Evolutionary conservation across 2,888 invertebrate species (phyloP).

Genomic region (Aphelenchoides bicaudatus): DNA sequence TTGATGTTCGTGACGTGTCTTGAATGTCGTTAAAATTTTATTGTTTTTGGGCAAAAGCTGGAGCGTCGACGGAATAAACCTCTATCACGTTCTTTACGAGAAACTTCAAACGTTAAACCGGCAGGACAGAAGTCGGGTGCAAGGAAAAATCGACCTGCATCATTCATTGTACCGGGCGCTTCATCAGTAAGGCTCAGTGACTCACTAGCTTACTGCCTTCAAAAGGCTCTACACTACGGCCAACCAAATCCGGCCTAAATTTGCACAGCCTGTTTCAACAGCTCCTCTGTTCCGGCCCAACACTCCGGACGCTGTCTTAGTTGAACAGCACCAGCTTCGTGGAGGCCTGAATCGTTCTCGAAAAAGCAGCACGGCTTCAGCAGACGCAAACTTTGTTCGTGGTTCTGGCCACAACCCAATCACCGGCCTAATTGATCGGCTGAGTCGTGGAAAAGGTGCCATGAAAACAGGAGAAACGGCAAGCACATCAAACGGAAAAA

Average conservation of each 20-base stretch:
- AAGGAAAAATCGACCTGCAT: neutral
- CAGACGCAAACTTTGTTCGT: neutral
- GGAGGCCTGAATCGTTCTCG: constrained; percentile 2
- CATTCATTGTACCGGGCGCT: constrained; percentile 17
- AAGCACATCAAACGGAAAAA: constrained; percentile 17
- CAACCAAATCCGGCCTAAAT: neutral
- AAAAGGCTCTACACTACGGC: constrained; percentile 28
- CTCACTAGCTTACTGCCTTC: constrained; percentile 51
- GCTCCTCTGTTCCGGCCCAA: no score
- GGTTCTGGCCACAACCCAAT: neutral
- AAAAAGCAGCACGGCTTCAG: constrained; percentile 7
- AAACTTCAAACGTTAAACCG: constrained; percentile 4
- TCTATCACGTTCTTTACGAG: constrained; percentile 18
- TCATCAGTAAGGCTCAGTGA: constrained; percentile 50
- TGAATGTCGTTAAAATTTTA: no score
- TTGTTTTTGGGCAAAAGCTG: no score
- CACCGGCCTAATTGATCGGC: neutral
- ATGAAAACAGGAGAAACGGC: constrained; percentile 28
- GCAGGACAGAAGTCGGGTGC: constrained; percentile 1
- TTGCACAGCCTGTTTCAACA: no score
- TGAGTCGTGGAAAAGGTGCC: neutral
- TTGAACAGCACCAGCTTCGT: constrained; percentile 14
- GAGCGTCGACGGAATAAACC: constrained; percentile 27
- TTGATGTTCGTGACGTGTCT: no score
- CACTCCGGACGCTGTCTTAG: constrained; percentile 11